Percentiles rank a stretch among this genome's conserved stretches.
phyloP scores from a whole-genome alignment of 2,888 invertebrate genomes.

The Sinodicranocentrus sp. region DNA sequence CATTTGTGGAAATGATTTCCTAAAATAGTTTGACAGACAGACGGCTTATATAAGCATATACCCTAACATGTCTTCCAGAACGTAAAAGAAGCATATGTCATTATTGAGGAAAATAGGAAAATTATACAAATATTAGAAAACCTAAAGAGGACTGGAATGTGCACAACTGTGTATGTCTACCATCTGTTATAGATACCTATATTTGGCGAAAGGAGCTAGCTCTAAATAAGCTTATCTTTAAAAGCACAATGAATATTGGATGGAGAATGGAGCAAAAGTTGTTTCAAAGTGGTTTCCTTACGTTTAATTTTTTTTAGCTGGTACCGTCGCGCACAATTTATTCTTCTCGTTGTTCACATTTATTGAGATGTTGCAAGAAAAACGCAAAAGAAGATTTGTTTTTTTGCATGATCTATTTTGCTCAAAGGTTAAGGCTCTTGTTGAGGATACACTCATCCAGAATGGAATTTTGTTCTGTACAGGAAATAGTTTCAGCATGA shows the following conservation, averaged over 20 bases:
- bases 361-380: neutral
- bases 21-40: conserved; percentile 11
- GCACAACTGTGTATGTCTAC: conserved; percentile 20
- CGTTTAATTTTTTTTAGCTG: conserved; percentile 4
- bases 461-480: conserved; percentile 35
- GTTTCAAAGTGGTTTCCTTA: conserved; percentile 21
- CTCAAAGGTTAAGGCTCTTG: neutral
- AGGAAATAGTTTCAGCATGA: conserved; percentile 55
- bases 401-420: neutral
- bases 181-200: conserved; percentile 47
- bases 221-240: conserved; percentile 26
- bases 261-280: neutral
- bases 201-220: conserved; percentile 18
- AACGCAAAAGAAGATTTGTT: no score
- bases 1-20: conserved; percentile 4
- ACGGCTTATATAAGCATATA: no score
- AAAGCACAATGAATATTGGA: neutral
- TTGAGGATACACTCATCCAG: conserved; percentile 25
- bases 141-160: neutral
- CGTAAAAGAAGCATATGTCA: neutral
- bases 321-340: neutral
- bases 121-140: neutral
- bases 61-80: neutral
- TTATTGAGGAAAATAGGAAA: neutral
- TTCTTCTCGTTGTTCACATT: neutral